Evolutionary conservation across 1,140 invertebrate species (phyloP).

Genomic region (Sycobia sp.): DNA sequence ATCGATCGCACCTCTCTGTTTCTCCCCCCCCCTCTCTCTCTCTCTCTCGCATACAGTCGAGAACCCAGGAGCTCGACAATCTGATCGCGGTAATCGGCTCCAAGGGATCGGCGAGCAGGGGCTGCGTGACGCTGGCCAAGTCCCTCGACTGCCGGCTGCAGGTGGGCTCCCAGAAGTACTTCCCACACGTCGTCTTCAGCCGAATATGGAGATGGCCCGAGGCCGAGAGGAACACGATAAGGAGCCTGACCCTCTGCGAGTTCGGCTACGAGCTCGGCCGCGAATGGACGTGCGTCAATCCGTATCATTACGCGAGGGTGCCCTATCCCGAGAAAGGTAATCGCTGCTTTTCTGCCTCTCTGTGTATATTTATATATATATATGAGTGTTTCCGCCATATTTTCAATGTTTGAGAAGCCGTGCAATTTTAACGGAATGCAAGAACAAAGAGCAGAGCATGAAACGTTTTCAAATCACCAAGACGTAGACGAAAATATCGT

Average conservation of each 20-base stretch:
- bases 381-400: no score
- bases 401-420: no score
- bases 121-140: slow-evolving; percentile 98
- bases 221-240: slow-evolving; percentile 97
- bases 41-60: slow-evolving; percentile 68
- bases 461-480: no score
- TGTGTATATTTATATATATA: no score
- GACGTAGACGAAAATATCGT: no score
- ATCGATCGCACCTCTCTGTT: not conserved
- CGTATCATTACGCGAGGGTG: slow-evolving; percentile 99
- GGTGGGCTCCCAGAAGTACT: slow-evolving; percentile 97
- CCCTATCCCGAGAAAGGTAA: no score
- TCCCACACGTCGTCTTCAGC: slow-evolving; percentile 98
- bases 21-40: no score
- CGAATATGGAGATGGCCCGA: slow-evolving; percentile 99
- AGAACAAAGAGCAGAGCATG: no score
- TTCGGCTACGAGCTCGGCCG: slow-evolving; percentile 91
- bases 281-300: slow-evolving; percentile 98
- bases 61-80: slow-evolving; percentile 95
- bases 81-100: slow-evolving; percentile 98
- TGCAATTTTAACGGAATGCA: no score
- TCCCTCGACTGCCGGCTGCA: slow-evolving; percentile 96
- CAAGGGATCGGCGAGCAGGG: slow-evolving; percentile 93
- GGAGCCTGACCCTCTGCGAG: slow-evolving; percentile 95
- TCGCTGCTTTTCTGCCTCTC: no score